Base-by-base conservation (phyloP, 2,888 invertebrate genomes). In the Ophion ellenae region DNA sequence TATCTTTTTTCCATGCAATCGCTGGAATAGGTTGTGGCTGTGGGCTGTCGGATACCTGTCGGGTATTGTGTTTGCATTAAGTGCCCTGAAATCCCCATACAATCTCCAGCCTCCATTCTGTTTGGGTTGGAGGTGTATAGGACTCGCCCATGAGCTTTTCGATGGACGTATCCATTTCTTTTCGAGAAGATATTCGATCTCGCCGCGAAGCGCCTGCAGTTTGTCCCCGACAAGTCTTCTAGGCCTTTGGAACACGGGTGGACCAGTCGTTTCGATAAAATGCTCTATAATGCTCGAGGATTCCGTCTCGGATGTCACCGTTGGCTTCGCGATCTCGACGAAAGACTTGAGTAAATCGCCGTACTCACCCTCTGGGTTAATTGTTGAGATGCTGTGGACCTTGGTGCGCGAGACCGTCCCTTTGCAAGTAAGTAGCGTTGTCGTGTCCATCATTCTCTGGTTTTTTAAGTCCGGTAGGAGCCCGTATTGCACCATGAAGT, bases 151-250 rank as follows among this genome's bases (percentile, higher is more conserved):
- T 4, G 88, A 79, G 2, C 93, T 93, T 6, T 91, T 92, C 0
- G 93, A 94, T 0, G 93, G 94, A 10, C 94, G 88, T 40, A 93
- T 92, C 10, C 94, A 93, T 0, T 93, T 94, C 28, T 89, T 84
- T 36, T 94, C 90, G 20, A 91, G 84, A 90, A 93, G 90, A 0
- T 80, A 14, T 2, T 87, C 63, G 83, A 93, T 92, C 77, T 93
- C 92, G 5, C 89, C 81, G 70, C 90, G 91, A 0, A 91, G 91
- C 7, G 88, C 89, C 10, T 76, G 61, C 32, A 93, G 91, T 20
- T 90, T 87, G 7, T 92, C 90, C 0, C 92, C 92, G 0, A 90
- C 89, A 0, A 94, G 85, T 0, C 92, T 90, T 5, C 94, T 81
- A 1, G 92, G 87, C 4, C 89, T 84, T 4, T 91, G 90, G 71